Percentiles rank a stretch among this genome's conserved stretches.
Evolutionary conservation across 1,140 invertebrate genomes (phyloP).

Genomic region (Drosophila yakuba): DNA sequence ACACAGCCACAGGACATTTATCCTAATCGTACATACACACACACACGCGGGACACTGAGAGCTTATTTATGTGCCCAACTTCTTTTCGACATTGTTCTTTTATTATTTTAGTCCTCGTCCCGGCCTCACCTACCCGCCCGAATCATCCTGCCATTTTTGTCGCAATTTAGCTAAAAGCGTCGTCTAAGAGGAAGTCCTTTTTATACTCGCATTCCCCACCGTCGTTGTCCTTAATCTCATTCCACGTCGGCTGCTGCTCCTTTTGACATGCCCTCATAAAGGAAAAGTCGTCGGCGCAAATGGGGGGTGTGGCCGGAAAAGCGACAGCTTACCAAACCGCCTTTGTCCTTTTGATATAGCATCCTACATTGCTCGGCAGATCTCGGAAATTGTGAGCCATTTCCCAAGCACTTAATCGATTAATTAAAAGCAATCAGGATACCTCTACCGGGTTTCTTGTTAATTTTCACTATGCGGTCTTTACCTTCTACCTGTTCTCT

Average conservation of each 20-base stretch:
- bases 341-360: slow-evolving; percentile 34
- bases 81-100: slow-evolving; percentile 77
- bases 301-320: slow-evolving; percentile 16
- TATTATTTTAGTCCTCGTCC: slow-evolving; percentile 75
- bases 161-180: slow-evolving; percentile 83
- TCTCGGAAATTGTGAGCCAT: slow-evolving; percentile 21
- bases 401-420: slow-evolving; percentile 32
- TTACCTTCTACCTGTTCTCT: no score
- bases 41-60: slow-evolving; percentile 39
- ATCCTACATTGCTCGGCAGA: slow-evolving; percentile 13
- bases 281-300: slow-evolving; percentile 26
- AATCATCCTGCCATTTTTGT: slow-evolving; percentile 61
- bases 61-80: slow-evolving; percentile 78
- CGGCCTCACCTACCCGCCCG: background rate
- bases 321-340: slow-evolving; percentile 10
- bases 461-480: background rate
- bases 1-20: slow-evolving; percentile 74
- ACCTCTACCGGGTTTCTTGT: background rate
- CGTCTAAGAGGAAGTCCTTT: slow-evolving; percentile 81
- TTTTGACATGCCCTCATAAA: slow-evolving; percentile 47
- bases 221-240: slow-evolving; percentile 29
- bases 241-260: slow-evolving; percentile 42
- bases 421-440: slow-evolving; percentile 25
- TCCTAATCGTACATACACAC: slow-evolving; percentile 77
- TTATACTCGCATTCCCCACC: slow-evolving; percentile 62